Conservation (phyloP, 1,140 invertebrate species). For the Cotesia typhae region DNA sequence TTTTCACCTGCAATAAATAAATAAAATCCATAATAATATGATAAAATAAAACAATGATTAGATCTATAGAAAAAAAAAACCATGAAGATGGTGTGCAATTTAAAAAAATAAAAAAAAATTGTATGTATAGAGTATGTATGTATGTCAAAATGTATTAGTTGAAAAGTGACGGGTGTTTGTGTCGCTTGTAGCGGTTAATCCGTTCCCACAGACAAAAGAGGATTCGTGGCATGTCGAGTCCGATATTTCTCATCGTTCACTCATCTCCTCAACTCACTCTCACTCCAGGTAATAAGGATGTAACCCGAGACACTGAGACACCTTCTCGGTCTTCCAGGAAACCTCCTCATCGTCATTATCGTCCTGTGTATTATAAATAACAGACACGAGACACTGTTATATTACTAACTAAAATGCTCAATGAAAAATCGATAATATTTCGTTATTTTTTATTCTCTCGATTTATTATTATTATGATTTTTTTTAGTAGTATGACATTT, state of each 20-base stretch:
- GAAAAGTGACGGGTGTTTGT: constrained; percentile 13
- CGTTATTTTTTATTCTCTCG: constrained; percentile 9
- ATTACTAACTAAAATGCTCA: background rate
- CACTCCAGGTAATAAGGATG: constrained; percentile 58
- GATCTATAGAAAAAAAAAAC: too few species aligned
- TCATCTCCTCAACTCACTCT: constrained; percentile 32
- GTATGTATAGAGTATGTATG: constrained; percentile 1
- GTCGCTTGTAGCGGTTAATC: constrained; percentile 50
- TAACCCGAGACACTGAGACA: constrained; percentile 55
- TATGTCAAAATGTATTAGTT: constrained; percentile 7
- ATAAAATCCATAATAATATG: too few species aligned
- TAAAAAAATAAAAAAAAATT: too few species aligned
- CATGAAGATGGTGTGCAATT: too few species aligned
- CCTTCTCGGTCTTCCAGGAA: constrained; percentile 35
- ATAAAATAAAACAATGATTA: too few species aligned
- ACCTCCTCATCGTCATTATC: constrained; percentile 32
- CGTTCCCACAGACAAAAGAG: constrained; percentile 63
- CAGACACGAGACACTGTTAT: background rate
- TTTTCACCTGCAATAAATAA: too few species aligned
- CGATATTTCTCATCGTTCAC: constrained; percentile 53
- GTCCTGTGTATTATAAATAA: background rate
- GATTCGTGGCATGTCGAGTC: constrained; percentile 59
- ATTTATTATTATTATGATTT: constrained; percentile 2
- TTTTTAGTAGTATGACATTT: constrained; percentile 3
- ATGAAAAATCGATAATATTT: constrained; percentile 30